Evolutionary conservation across 2,888 invertebrate genomes (phyloP), one percentile per base, ranked within the genome.

Genomic region (Drosophila recens): DNA sequence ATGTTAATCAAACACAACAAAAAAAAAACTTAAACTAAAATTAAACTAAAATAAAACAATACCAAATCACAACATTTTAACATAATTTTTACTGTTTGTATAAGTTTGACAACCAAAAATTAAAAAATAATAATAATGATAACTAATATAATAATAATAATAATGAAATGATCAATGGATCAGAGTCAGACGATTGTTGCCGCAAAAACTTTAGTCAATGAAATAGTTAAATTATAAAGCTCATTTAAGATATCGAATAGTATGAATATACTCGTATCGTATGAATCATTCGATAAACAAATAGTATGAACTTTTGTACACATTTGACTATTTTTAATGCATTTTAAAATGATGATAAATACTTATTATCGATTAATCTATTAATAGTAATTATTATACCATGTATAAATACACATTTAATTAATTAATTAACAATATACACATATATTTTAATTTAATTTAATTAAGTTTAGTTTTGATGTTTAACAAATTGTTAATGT

Each of bases 261-360:
- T 40, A 59, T 33, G 57, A 42, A 46, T 34, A 46, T 30, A 46
- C 27, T 33, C 54, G 20, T 3, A 20, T 20, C 20, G 56, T 30
- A 40, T 40, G 20, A 58, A 75, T 70, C 65, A 85, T 82, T 80
- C 75, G 67, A 74, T 13, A 36, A 13, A 40, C 33, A 76, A 82
- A 78, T 75, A 86, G 89, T 80, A 90, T 86, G 76, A 82, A 79
- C 72, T 79, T 82, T 85, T 85, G 79, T 89, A 85, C 82, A 88
- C 84, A 88, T 85, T 85, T 89, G 86, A 85, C 88, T 85, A 85
- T 89, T 85, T 85, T 89, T 89, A 83, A 83, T 87, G 89, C 89
- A 89, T 83, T 83, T 89, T 83, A 83, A 88, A 75, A 53, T 27
- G 27, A 27, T 23, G 23, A 23, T 23, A 23, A 4, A 23, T 54